phyloP scores from a whole-genome alignment of 1,140 invertebrate genomes.

The Ostrea denselamellosa region DNA sequence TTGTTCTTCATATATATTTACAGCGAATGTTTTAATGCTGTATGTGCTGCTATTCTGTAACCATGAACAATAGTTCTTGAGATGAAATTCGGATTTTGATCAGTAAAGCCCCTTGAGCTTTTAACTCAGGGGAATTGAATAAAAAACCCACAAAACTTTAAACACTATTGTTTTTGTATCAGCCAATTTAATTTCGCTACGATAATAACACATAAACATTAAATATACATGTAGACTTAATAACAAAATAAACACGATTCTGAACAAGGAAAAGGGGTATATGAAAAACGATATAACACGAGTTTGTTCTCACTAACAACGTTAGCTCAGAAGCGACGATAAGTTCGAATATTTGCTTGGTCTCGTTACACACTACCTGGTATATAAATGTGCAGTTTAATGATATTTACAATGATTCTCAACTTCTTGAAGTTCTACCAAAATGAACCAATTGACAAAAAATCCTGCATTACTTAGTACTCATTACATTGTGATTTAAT shows the following conservation, averaged over 20 bases:
- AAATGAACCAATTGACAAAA: background rate
- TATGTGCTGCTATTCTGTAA: too few relatives aligned
- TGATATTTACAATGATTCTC: slow-evolving; percentile 19
- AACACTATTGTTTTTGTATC: background rate
- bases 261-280: background rate
- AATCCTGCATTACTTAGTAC: too few relatives aligned
- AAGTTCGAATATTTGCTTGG: background rate
- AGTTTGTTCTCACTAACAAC: background rate
- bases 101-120: too few relatives aligned
- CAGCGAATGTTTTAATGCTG: too few relatives aligned
- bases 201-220: slow-evolving; percentile 14
- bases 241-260: background rate
- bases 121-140: too few relatives aligned
- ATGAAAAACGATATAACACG: background rate
- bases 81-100: too few relatives aligned
- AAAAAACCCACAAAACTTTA: too few relatives aligned
- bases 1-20: too few relatives aligned
- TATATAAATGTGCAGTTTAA: background rate
- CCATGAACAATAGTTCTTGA: too few relatives aligned
- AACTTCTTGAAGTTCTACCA: background rate
- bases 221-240: slow-evolving; percentile 26
- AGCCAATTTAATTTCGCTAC: slow-evolving; percentile 20
- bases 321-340: background rate
- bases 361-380: background rate
- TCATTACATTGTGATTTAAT: too few relatives aligned